A percentile compares a stretch with the other conserved stretches of the same genome.
Evolutionary conservation across 2,797 vertebrate species (phyloP).

Genomic region (Hemitrygon akajei): DNA sequence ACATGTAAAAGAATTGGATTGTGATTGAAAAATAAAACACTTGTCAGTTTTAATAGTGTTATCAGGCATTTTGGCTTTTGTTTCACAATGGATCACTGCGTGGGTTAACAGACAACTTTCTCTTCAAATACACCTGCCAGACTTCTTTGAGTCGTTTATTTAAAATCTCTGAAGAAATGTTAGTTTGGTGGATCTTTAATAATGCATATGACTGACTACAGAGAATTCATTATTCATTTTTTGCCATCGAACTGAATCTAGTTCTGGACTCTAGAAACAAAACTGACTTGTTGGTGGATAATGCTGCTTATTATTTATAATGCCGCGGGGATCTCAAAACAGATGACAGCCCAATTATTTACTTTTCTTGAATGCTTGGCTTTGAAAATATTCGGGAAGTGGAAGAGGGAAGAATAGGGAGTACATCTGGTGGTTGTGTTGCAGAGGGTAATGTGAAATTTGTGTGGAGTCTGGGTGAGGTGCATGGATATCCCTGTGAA

Average conservation of each 20-base stretch:
- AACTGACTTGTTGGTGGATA: neutral
- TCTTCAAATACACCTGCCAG: neutral
- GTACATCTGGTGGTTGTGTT: too few species aligned
- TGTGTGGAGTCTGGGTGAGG: too few species aligned
- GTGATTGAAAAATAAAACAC: neutral
- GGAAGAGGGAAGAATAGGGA: too few species aligned
- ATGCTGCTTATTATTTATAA: neutral
- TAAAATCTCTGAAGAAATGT: neutral
- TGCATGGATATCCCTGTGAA: too few species aligned
- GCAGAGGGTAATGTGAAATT: too few species aligned
- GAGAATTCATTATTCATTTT: neutral
- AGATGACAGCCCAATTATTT: neutral
- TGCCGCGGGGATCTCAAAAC: neutral
- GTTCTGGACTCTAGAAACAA: neutral
- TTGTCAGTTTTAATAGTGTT: neutral
- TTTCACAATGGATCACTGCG: neutral
- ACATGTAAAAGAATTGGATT: neutral
- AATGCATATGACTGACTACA: neutral
- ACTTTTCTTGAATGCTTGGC: neutral
- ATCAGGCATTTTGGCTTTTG: neutral
- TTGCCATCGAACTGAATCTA: neutral
- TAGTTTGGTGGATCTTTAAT: neutral
- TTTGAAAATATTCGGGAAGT: neutral
- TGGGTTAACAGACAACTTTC: neutral
- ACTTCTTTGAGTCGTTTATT: neutral